Percentiles rank a stretch among this genome's conserved stretches.
phyloP scores from a whole-genome alignment of 2,797 vertebrate species.

The Micrastur ruficollis region DNA sequence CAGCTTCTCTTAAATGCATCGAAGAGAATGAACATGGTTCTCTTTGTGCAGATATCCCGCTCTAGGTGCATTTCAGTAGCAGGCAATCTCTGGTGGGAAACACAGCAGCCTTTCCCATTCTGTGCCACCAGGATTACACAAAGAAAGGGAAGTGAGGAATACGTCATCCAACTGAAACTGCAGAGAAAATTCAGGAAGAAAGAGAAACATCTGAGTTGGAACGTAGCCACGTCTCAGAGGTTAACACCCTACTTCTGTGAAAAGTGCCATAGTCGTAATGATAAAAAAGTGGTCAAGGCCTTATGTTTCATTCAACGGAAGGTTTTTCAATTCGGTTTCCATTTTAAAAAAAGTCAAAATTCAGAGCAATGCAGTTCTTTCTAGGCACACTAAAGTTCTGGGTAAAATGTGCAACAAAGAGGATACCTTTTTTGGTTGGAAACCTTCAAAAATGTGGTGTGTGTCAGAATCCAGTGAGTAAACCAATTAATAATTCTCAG shows the following conservation, averaged over 20 bases:
- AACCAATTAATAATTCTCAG: background rate
- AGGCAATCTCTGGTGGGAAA: conserved; percentile 1
- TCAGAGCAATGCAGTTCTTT: background rate
- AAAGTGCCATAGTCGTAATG: background rate
- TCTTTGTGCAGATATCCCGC: background rate
- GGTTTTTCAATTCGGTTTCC: background rate
- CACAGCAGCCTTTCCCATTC: conserved; percentile 10
- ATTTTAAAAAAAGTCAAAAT: background rate
- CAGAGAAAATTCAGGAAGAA: conserved; percentile 41
- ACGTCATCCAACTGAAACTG: conserved; percentile 43
- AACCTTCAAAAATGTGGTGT: background rate
- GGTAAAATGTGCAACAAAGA: background rate
- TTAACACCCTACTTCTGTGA: conserved; percentile 35
- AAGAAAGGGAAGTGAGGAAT: conserved; percentile 49
- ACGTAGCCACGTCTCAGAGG: background rate
- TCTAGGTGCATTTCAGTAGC: background rate
- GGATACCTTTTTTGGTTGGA: background rate
- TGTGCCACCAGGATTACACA: conserved; percentile 41
- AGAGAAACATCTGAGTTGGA: conserved; percentile 50
- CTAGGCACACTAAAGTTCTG: background rate
- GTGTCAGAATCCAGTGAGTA: conserved; percentile 1
- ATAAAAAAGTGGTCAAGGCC: background rate
- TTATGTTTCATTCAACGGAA: background rate
- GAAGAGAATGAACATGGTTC: background rate
- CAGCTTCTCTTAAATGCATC: background rate